These are phyloP conservation scores for Meloidogyne exigua DNA, from an alignment of 1,140 invertebrate genomes.

Conservation along the genomic window DNA sequence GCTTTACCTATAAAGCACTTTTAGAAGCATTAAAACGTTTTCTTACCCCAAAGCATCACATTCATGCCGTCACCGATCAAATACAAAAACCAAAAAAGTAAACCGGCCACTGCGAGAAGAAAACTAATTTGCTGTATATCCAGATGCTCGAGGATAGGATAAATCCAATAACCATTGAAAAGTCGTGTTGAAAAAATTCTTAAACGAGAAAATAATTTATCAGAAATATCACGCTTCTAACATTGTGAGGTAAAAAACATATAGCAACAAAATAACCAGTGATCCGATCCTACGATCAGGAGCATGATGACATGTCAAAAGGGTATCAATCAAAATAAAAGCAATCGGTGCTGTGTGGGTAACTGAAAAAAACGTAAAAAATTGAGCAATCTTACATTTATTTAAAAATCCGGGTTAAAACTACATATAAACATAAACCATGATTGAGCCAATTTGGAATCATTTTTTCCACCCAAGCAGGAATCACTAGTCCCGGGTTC, in stretches of 20 bases:
- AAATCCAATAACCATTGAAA: slow-evolving; percentile 47
- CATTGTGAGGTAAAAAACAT: slow-evolving; percentile 44
- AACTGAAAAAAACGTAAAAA: slow-evolving; percentile 9
- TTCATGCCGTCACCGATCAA: slow-evolving; percentile 48
- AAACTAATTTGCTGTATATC: slow-evolving; percentile 25
- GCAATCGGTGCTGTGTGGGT: slow-evolving; percentile 64
- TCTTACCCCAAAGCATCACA: slow-evolving; percentile 39
- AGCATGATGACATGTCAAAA: slow-evolving; percentile 64
- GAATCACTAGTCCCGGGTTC: slow-evolving; percentile 49
- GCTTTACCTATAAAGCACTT: slow-evolving; percentile 21
- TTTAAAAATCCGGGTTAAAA: background rate
- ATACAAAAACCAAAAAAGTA: slow-evolving; percentile 52
- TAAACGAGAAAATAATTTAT: slow-evolving; percentile 18
- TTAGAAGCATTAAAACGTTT: slow-evolving; percentile 15
- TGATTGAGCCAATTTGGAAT: slow-evolving; percentile 50
- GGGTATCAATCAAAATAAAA: slow-evolving; percentile 64
- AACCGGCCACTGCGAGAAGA: slow-evolving; percentile 30
- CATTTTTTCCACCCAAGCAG: slow-evolving; percentile 39
- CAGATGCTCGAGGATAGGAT: slow-evolving; percentile 51
- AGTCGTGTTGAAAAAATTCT: slow-evolving; percentile 32
- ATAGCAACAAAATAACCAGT: slow-evolving; percentile 32
- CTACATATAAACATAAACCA: slow-evolving; percentile 20
- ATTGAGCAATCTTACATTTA: background rate
- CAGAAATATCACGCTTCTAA: slow-evolving; percentile 30
- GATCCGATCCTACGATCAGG: slow-evolving; percentile 52